phyloP scores from a whole-genome alignment of 2,113 vertebrate species.

The Scolopax mira region DNA sequence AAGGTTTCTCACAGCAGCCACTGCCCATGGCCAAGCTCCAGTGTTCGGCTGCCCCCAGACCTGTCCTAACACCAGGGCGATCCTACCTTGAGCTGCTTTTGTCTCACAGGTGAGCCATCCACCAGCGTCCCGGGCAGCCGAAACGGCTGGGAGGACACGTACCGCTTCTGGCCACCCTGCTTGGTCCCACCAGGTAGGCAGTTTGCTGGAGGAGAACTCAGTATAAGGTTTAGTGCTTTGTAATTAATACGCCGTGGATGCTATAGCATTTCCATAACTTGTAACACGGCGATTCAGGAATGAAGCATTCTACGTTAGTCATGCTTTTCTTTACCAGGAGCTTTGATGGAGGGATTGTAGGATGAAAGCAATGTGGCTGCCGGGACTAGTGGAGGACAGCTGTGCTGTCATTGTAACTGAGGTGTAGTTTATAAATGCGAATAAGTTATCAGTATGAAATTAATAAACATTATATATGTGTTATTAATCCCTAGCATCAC shows the following conservation, averaged over 20 bases:
- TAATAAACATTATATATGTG: neutral
- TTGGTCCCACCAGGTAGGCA: neutral
- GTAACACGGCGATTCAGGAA: neutral
- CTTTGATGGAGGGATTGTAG: neutral
- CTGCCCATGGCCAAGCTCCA: neutral
- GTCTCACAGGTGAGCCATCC: neutral
- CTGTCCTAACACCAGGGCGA: accelerated
- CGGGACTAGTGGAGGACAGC: neutral
- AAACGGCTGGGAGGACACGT: accelerated
- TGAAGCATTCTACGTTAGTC: neutral
- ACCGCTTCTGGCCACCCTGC: neutral
- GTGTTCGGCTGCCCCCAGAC: accelerated
- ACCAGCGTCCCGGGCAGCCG: neutral
- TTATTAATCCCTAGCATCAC: neutral
- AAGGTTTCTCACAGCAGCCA: neutral
- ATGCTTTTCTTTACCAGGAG: neutral
- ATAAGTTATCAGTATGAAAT: neutral
- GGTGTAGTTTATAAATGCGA: neutral
- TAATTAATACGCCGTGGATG: neutral
- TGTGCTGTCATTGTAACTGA: neutral
- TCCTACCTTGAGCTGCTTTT: neutral
- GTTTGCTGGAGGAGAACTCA: neutral
- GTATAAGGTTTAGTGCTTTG: neutral
- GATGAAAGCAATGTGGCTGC: neutral
- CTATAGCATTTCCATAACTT: neutral